These are phyloP conservation scores for Mythimna lalbum DNA, from an alignment of 2,888 invertebrate species.

Conservation along the genomic window DNA sequence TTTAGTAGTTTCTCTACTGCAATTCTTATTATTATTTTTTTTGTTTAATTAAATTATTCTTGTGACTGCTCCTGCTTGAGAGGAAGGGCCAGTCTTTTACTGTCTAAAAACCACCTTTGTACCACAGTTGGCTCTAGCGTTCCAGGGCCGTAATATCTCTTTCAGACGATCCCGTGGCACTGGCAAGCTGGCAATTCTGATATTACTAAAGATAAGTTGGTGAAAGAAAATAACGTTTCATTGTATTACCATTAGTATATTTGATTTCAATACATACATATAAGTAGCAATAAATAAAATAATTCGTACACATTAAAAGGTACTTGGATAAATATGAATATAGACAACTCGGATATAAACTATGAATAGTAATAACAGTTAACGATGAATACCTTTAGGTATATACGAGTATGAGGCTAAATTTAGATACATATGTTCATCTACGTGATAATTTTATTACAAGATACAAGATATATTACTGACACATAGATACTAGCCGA, in stretches of 20 bases:
- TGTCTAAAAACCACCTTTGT: too few relatives aligned
- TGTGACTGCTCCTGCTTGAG: too few relatives aligned
- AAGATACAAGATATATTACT: constrained; percentile 10
- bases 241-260: background rate
- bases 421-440: background rate
- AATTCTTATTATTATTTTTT: too few relatives aligned
- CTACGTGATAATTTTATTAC: background rate
- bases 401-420: background rate
- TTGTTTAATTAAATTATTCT: too few relatives aligned
- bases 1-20: background rate
- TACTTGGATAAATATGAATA: constrained; percentile 3
- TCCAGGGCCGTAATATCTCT: background rate
- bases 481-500: background rate
- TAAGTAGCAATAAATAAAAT: background rate
- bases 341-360: constrained; percentile 2
- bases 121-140: too few relatives aligned
- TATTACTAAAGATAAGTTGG: background rate
- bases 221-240: background rate
- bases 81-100: too few relatives aligned
- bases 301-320: background rate
- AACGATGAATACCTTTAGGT: background rate
- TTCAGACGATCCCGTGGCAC: background rate
- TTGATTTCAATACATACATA: background rate
- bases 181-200: background rate
- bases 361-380: constrained; percentile 1